Evolutionary conservation across 2,888 invertebrate genomes (phyloP).

Genomic region (Amblyteles armatorius): DNA sequence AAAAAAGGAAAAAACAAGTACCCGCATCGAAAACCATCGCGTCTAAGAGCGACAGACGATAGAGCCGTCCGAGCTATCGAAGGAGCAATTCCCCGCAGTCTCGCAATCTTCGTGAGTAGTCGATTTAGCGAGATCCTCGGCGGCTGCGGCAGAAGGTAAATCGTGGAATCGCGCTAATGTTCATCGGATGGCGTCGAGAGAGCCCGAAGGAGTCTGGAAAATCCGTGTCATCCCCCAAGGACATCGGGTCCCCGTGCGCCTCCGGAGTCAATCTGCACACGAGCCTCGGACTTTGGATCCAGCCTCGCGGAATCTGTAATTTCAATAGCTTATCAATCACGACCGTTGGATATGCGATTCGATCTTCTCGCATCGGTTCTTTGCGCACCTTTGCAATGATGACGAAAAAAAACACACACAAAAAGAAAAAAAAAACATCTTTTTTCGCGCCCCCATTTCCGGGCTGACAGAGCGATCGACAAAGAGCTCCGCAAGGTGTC

Average conservation of each 20-base stretch:
- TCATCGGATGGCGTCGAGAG: slow-evolving; percentile 36
- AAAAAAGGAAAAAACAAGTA: background rate
- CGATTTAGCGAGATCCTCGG: slow-evolving; percentile 61
- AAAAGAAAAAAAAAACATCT: too few relatives aligned
- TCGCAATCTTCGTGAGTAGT: slow-evolving; percentile 67
- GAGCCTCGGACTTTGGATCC: slow-evolving; percentile 3
- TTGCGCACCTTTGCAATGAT: too few relatives aligned
- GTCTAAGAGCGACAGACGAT: slow-evolving; percentile 44
- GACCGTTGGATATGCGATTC: background rate
- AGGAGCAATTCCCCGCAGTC: slow-evolving; percentile 45
- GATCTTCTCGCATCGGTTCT: too few relatives aligned
- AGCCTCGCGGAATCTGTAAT: background rate
- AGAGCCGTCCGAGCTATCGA: slow-evolving; percentile 16
- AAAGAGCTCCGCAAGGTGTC: background rate
- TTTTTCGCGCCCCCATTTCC: background rate
- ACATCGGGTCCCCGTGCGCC: slow-evolving; percentile 42
- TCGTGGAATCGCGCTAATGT: slow-evolving; percentile 60
- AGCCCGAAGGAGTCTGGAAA: slow-evolving; percentile 63
- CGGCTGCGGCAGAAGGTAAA: slow-evolving; percentile 39
- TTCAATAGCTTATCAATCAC: background rate
- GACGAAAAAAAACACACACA: too few relatives aligned
- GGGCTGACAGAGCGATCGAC: background rate
- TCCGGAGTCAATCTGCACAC: background rate
- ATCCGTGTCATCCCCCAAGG: slow-evolving; percentile 71
- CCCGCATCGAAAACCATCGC: slow-evolving; percentile 34